These are phyloP conservation scores for Capitulum mitella DNA, from an alignment of 2,888 invertebrate genomes.

Conservation along the genomic window DNA sequence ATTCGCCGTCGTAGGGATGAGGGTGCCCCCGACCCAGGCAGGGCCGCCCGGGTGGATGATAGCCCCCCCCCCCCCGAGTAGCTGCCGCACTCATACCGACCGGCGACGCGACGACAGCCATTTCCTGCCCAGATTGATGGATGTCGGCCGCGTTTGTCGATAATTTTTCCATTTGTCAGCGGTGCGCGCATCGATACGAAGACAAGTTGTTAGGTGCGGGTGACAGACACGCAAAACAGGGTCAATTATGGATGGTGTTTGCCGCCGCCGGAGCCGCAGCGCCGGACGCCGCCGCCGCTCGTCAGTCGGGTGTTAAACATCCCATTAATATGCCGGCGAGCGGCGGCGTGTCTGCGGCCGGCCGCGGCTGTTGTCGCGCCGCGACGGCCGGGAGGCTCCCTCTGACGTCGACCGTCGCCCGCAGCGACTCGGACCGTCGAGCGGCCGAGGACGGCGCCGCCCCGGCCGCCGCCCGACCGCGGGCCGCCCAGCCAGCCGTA, in stretches of 20 bases:
- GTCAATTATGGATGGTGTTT: not conserved
- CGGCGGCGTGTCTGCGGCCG: not conserved
- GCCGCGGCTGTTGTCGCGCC: not conserved
- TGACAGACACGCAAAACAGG: not conserved
- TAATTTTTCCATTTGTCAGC: conserved; percentile 10
- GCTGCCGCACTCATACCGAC: no score
- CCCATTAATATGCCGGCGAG: not conserved
- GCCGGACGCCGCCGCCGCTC: not conserved
- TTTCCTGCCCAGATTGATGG: conserved; percentile 14
- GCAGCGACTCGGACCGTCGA: not conserved
- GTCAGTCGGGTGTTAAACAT: not conserved
- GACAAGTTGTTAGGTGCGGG: conserved; percentile 2
- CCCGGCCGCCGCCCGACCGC: not conserved
- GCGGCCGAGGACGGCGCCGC: not conserved
- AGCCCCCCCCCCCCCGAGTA: not conserved
- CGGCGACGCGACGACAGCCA: not conserved
- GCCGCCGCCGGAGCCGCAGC: not conserved
- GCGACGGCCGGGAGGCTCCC: not conserved
- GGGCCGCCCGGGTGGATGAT: not conserved
- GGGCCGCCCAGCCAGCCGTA: not conserved
- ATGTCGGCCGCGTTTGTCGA: not conserved
- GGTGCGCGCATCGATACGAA: not conserved
- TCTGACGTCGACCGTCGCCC: not conserved
- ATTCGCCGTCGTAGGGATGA: not conserved
- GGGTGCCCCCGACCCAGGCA: not conserved